A percentile compares a stretch with the other conserved stretches of the same genome.
phyloP scores from a whole-genome alignment of 2,797 vertebrate species.

The Mus minutoides region DNA sequence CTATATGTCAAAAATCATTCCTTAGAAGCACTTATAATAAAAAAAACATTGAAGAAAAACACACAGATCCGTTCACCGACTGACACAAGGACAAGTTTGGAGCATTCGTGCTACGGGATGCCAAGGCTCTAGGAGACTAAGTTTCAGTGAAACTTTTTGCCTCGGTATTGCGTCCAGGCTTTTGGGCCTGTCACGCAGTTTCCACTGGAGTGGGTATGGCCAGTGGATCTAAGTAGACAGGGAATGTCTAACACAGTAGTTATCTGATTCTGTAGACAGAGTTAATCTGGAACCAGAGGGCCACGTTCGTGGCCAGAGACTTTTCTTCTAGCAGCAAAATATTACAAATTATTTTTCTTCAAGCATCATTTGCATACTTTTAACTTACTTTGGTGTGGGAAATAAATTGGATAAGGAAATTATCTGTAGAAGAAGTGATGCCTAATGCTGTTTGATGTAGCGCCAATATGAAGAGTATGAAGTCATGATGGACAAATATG shows the following conservation, averaged over 20 bases:
- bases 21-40: too few relatives aligned
- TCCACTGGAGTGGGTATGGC: too few relatives aligned
- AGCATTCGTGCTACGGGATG: too few relatives aligned
- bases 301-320: neutral
- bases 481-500: constrained; percentile 57
- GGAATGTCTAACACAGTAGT: neutral
- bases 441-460: constrained; percentile 60
- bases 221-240: neutral
- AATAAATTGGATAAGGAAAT: constrained; percentile 44
- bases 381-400: neutral
- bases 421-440: constrained; percentile 60
- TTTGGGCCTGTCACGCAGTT: too few relatives aligned
- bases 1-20: too few relatives aligned
- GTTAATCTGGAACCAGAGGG: too few relatives aligned
- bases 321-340: neutral
- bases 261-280: neutral
- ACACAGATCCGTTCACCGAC: too few relatives aligned
- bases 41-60: too few relatives aligned
- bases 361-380: neutral
- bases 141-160: too few relatives aligned
- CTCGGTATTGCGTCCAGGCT: too few relatives aligned
- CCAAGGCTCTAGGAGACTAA: too few relatives aligned
- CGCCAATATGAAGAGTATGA: constrained; percentile 10
- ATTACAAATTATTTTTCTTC: neutral
- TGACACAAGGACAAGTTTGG: too few relatives aligned